Evolutionary conservation across 2,888 invertebrate genomes (phyloP).

Genomic region (Chloroclystis v-ata): DNA sequence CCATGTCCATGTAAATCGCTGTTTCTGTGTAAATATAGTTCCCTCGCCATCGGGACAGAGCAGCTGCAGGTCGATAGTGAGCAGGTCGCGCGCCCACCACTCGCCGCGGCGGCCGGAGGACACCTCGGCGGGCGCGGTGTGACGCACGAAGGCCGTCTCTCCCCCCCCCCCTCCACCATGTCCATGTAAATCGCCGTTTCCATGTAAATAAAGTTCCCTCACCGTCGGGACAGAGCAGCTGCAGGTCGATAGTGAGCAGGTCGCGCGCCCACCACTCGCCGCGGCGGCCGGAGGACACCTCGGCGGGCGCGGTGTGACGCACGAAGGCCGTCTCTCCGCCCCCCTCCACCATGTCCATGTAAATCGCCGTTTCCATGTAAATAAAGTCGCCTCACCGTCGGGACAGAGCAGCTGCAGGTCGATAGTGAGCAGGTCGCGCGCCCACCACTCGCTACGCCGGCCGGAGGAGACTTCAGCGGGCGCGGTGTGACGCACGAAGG

Average conservation of each 20-base stretch:
- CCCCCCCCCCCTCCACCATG: no score
- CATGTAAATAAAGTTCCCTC: neutral
- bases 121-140: conserved; percentile 94
- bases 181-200: no score
- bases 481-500: conserved; percentile 96
- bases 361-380: no score
- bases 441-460: conserved; percentile 94
- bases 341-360: no score
- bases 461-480: conserved; percentile 95
- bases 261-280: conserved; percentile 96
- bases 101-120: conserved; percentile 93
- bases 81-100: conserved; percentile 95
- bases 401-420: conserved; percentile 87
- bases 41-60: conserved; percentile 22
- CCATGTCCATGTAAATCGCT: no score
- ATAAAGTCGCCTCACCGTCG: neutral
- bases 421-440: conserved; percentile 92
- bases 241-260: conserved; percentile 93
- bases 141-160: conserved; percentile 96
- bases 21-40: no score
- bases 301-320: conserved; percentile 94
- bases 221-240: conserved; percentile 70
- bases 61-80: conserved; percentile 94
- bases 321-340: conserved; percentile 96
- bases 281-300: conserved; percentile 93